Evolutionary conservation across 1,140 invertebrate genomes (phyloP).

Genomic region (Pseudomyrmex cubaensis): DNA sequence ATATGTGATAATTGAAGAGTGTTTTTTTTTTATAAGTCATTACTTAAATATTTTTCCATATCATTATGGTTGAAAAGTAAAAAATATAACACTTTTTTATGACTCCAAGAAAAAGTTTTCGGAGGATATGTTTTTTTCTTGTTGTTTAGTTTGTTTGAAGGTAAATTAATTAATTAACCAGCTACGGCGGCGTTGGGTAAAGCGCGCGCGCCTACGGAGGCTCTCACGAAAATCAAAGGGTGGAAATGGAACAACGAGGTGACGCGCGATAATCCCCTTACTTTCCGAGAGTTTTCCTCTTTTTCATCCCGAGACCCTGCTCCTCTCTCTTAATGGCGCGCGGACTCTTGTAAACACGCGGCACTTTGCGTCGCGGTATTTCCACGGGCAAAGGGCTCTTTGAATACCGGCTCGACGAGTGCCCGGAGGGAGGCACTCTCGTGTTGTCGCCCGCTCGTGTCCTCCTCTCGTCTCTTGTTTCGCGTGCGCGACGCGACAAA

Average conservation of each 20-base stretch:
- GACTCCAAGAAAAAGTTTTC: too few relatives aligned
- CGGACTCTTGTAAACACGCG: constrained; percentile 62
- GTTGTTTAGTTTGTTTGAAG: background rate
- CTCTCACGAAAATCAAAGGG: constrained; percentile 46
- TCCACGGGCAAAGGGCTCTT: constrained; percentile 64
- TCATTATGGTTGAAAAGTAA: too few relatives aligned
- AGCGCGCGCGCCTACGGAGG: background rate
- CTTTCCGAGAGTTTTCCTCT: constrained; percentile 15
- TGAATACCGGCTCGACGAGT: constrained; percentile 59
- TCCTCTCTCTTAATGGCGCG: constrained; percentile 22
- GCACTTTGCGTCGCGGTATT: constrained; percentile 61
- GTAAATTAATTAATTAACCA: constrained; percentile 37
- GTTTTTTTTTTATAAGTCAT: too few relatives aligned
- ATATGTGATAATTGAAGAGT: too few relatives aligned
- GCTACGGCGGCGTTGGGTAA: background rate
- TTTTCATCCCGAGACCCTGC: background rate
- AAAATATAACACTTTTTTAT: too few relatives aligned
- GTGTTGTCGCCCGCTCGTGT: constrained; percentile 13
- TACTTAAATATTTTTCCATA: too few relatives aligned
- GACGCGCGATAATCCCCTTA: constrained; percentile 43
- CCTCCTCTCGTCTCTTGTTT: constrained; percentile 36
- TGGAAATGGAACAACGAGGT: constrained; percentile 10
- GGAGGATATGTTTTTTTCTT: background rate
- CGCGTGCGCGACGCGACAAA: constrained; percentile 53
- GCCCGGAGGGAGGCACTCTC: constrained; percentile 8